Base-by-base conservation (phyloP, 2,113 vertebrate species). In the Jaculus jaculus region DNA sequence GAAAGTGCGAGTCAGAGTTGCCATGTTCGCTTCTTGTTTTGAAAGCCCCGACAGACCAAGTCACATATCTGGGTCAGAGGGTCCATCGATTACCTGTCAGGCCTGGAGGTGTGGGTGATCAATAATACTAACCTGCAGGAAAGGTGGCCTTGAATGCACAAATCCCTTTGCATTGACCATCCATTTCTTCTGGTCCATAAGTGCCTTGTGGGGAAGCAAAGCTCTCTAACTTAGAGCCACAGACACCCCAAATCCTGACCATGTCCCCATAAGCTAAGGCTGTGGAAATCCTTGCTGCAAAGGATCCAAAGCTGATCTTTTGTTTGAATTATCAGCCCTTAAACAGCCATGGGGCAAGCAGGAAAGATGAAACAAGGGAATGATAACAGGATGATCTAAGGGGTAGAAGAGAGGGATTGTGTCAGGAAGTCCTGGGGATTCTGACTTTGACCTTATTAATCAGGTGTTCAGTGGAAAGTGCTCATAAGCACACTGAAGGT, bases 11-110 rank as follows among this genome's bases (percentile, higher is more conserved):
- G 96, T 96, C 96, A 96, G 96, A 97, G 96, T 97, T 97, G 97
- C 98, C 97, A 96, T 98, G 98, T 98, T 97, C 97, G 80, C 72
- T 96, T 97, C 98, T 98, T 98, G 98, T 98, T 98, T 97, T 97
- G 95, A 96, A 97, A 97, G 97, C 97, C 98, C 98, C 97, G 94
- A 96, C 96, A 98, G 98, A 98, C 98, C 98, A 92, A 97, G 98
- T 97, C 98, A 98, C 98, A 98, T 98, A 96, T 97, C 96, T 97
- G 97, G 98, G 98, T 98, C 98, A 94, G 51, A 96, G 96, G 98
- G 98, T 96, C 98, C 95, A 98, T 98, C 83, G 98, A 98, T 98
- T 98, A 98, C 94, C 95, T 98, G 98, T 98, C 98, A 98, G 98
- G 97, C 96, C 97, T 95, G 94, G 96, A 98, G 97, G 98, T 98